A percentile compares a stretch with the other conserved stretches of the same genome.
phyloP scores from a whole-genome alignment of 2,113 vertebrate genomes.

The Asarcornis scutulata region DNA sequence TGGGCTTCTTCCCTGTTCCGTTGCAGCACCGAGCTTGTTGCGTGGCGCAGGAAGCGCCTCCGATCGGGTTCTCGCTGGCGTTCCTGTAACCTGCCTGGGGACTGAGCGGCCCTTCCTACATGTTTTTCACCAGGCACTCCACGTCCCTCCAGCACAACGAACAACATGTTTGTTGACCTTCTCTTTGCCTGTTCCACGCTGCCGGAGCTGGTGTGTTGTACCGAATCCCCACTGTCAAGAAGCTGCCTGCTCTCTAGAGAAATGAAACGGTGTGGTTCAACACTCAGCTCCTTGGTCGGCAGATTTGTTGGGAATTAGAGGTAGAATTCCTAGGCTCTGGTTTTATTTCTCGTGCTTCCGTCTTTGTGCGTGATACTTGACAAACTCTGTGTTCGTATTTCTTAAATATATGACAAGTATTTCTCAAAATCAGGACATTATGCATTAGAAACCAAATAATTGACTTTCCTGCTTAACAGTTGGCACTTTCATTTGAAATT shows the following conservation, averaged over 20 bases:
- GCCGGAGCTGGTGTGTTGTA: accelerated
- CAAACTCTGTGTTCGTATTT: background rate
- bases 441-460: background rate
- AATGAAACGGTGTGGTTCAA: accelerated
- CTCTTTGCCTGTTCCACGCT: background rate
- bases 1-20: background rate
- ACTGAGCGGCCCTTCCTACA: background rate
- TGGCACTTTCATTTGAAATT: background rate
- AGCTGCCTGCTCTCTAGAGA: background rate
- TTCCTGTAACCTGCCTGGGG: background rate
- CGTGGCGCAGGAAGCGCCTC: background rate
- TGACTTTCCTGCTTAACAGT: background rate
- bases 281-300: background rate
- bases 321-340: background rate
- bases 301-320: background rate
- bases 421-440: background rate
- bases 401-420: background rate
- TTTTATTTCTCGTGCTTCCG: background rate
- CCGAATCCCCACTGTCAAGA: background rate
- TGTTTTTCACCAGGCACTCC: background rate
- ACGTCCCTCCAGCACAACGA: background rate
- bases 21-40: accelerated
- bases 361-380: background rate
- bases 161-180: background rate
- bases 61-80: background rate